Evolutionary conservation across 2,797 vertebrate species (phyloP).

Genomic region (Pseudochromis fuscus): DNA sequence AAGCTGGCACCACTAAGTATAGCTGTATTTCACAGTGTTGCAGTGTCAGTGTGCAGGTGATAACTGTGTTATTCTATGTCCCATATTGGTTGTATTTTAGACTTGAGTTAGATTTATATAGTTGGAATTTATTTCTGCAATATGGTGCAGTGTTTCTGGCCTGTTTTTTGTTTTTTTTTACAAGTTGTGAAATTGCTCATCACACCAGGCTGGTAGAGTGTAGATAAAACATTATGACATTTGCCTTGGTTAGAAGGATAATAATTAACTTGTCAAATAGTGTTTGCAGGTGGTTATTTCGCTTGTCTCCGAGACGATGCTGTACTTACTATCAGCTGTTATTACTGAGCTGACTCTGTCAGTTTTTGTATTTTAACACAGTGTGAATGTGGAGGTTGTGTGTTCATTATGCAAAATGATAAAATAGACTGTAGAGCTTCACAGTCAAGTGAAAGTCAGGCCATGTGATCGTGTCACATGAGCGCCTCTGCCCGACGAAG

Average conservation of each 20-base stretch:
- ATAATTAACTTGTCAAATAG: constrained; percentile 45
- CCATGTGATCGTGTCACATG: constrained; percentile 49
- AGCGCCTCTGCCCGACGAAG: constrained; percentile 8
- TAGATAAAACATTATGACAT: constrained; percentile 45
- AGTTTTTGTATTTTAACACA: constrained; percentile 2
- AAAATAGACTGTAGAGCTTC: constrained; percentile 18
- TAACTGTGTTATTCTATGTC: background rate
- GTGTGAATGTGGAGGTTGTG: background rate
- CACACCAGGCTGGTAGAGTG: constrained; percentile 34
- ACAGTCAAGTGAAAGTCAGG: constrained; percentile 1
- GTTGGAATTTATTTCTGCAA: background rate
- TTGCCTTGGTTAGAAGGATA: constrained; percentile 36
- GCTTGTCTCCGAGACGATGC: constrained; percentile 55
- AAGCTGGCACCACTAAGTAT: background rate
- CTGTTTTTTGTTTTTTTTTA: constrained; percentile 15
- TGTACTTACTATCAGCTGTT: constrained; percentile 37
- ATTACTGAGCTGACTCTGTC: constrained; percentile 26
- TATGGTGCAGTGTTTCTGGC: background rate
- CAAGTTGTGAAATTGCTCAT: constrained; percentile 25
- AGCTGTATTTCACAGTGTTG: background rate
- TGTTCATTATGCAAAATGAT: background rate
- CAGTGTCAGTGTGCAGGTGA: background rate
- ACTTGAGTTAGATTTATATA: background rate
- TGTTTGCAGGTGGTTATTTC: constrained; percentile 59
- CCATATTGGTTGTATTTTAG: background rate